Evolutionary conservation across 2,888 invertebrate species (phyloP), one percentile per base, ranked within the genome.

Genomic region (Cremastinae sp.): DNA sequence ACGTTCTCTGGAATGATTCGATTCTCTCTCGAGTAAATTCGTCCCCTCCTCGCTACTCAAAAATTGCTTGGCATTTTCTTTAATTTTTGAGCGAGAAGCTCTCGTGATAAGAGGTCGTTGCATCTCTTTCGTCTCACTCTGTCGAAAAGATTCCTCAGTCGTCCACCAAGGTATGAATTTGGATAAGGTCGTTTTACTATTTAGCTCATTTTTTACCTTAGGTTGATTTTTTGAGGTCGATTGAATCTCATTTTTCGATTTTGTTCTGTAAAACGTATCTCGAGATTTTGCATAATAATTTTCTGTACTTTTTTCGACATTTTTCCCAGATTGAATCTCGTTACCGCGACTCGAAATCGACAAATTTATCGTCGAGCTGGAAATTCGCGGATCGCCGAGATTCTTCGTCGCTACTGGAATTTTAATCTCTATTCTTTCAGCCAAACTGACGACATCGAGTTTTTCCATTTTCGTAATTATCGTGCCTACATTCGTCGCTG

Each of bases 401-500:
- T 39, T 53, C 20, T 65, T 53, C 43, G 73, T 41, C 14, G 12
- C 4, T 4, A 75, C 74, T 2, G 80, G 80, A 39, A 80, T 79
- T 20, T 68, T 65, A 35, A 86, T 83, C 43, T 87, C 85, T 3
- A 85, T 78, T 49, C 81, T 83, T 9, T 82, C 83, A 7, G 70
- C 61, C 7, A 82, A 79, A 41, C 81, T 82, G 5, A 82, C 28
- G 0, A 84, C 78, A 9, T 81, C 81, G 16, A 86, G n/a, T 39
- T 75, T 72, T 0, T 80, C 74, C 0, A 78, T 65, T 37, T 78
- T 77, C 9, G 79, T 78, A 4, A 74, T 49, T 37, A 82, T 78
- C 18, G 79, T 79, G 47, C 80, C 81, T 28, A 80, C 41, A n/a
- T 78, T 81, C 0, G 76, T 78, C 1, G 81, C 80, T 0, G 83